Conservation (phyloP, 2,797 vertebrate species). For the Ctenochaetus hawaiiensis region DNA sequence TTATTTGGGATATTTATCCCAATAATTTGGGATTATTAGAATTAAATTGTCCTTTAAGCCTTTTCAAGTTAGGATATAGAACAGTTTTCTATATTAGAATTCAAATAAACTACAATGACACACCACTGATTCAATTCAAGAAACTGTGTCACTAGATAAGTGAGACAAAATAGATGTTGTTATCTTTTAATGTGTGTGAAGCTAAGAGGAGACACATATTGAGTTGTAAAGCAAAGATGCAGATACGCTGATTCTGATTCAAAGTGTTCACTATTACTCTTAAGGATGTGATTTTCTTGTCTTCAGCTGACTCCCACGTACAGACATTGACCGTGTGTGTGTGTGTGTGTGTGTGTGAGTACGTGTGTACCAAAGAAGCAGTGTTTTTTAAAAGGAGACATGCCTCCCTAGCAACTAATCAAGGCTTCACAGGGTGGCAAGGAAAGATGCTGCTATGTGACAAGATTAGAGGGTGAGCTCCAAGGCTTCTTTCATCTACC, state of each 20-base stretch:
- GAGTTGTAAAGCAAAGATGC: constrained; percentile 24
- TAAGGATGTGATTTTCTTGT: constrained; percentile 58
- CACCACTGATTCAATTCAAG: constrained; percentile 18
- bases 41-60: constrained; percentile 23
- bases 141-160: constrained; percentile 18
- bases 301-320: constrained; percentile 39
- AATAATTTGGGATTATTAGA: constrained; percentile 25
- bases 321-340: constrained; percentile 14
- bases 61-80: constrained; percentile 12
- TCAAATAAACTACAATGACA: constrained; percentile 13
- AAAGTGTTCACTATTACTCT: constrained; percentile 38
- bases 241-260: constrained; percentile 22
- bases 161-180: constrained; percentile 18
- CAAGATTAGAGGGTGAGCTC: constrained; percentile 78
- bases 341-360: neutral
- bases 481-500: constrained; percentile 75
- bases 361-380: constrained; percentile 61
- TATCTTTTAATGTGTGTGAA: constrained; percentile 11
- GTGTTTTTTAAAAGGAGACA: constrained; percentile 56
- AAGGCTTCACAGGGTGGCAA: constrained; percentile 62
- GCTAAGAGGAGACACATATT: constrained; percentile 20
- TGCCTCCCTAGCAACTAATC: constrained; percentile 68
- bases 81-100: constrained; percentile 34
- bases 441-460: constrained; percentile 61
- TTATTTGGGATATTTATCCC: no score